Evolutionary conservation across 2,113 vertebrate genomes (phyloP), one percentile per base, ranked within the genome.

Genomic region (Bubo scandiacus): DNA sequence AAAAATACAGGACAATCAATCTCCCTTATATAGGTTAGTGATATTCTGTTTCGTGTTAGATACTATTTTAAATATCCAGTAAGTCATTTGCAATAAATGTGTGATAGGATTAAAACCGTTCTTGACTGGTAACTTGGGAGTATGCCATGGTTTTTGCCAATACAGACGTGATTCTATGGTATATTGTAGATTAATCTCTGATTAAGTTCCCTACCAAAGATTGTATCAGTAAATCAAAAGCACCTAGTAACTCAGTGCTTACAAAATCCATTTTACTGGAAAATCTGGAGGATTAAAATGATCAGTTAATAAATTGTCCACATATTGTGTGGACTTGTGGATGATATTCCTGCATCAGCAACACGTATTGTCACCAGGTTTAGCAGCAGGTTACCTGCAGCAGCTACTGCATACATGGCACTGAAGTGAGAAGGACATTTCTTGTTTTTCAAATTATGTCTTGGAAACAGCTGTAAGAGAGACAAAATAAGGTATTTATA

Each of bases 241-340:
- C 86, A 81, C 36, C 47, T 89, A 10, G 82, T 92, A 66, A 96
- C 68, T 32, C 88, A 68, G 7, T 78, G 97, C 29, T 81, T 97
- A 32, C 52, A 96, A 49, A 91, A 1, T 72, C 91, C 0, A 0
- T 95, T 58, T 79, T 96, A 10, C 87, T 97, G 25, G 91, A 92
- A 12, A 75, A 20, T 23, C 86, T 97, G 59, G 84, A 86, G 21
- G 89, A 96, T 36, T 97, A 92, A 59, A 97, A 97, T 90, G 78
- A 73, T 94, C 66, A 15, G 61, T 96, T 34, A 30, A 79, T 83
- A 86, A 51, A 85, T 78, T n/a, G 62, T 93, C 38, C 54, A 42
- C 36, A 75, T 95, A 23, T 34, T 96, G n/a, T 49, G 82, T 80
- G 92, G 91, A n/a, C 52, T 97, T 45, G 32, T 63, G 73, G 92